These are phyloP conservation scores for Geotrupes spiniger DNA, from an alignment of 2,888 invertebrate species.

Conservation along the genomic window DNA sequence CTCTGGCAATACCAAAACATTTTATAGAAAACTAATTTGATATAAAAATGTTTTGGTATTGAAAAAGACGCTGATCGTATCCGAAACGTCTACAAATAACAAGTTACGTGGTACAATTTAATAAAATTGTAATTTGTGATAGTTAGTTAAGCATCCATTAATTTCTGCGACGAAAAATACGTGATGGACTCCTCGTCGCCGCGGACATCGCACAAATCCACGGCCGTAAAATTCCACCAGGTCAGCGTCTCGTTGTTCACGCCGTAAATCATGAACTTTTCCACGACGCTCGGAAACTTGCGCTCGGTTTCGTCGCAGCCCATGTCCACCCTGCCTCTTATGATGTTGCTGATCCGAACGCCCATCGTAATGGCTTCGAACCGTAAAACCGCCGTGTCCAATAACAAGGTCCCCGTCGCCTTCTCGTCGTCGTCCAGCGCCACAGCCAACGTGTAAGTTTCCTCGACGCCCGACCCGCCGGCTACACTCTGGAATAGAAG, in stretches of 20 bases:
- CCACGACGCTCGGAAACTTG: slow-evolving; percentile 12
- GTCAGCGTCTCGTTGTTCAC: slow-evolving; percentile 1
- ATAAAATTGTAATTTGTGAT: too few species aligned
- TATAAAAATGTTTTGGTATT: too few species aligned
- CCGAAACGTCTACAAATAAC: too few species aligned
- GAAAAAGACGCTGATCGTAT: too few species aligned
- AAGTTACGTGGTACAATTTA: too few species aligned
- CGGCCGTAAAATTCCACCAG: background rate
- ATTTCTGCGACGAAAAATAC: too few species aligned
- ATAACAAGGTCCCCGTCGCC: slow-evolving; percentile 13
- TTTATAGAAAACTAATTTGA: too few species aligned
- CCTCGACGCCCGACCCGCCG: background rate
- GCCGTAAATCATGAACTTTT: slow-evolving; percentile 19
- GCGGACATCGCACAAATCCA: slow-evolving; percentile 16
- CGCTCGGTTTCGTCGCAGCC: slow-evolving; percentile 4
- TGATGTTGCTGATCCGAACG: slow-evolving; percentile 13
- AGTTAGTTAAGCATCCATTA: too few species aligned
- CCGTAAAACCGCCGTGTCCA: slow-evolving; percentile 4
- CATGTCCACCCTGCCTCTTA: slow-evolving; percentile 9
- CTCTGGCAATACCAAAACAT: too few species aligned
- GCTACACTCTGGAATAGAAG: too few species aligned
- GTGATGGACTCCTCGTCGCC: slow-evolving; percentile 6
- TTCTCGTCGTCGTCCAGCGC: slow-evolving; percentile 8
- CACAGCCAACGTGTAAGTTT: slow-evolving; percentile 17
- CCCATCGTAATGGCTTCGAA: slow-evolving; percentile 14